Evolutionary conservation across 2,113 vertebrate species (phyloP).

Genomic region (Sebastes schlegelii): DNA sequence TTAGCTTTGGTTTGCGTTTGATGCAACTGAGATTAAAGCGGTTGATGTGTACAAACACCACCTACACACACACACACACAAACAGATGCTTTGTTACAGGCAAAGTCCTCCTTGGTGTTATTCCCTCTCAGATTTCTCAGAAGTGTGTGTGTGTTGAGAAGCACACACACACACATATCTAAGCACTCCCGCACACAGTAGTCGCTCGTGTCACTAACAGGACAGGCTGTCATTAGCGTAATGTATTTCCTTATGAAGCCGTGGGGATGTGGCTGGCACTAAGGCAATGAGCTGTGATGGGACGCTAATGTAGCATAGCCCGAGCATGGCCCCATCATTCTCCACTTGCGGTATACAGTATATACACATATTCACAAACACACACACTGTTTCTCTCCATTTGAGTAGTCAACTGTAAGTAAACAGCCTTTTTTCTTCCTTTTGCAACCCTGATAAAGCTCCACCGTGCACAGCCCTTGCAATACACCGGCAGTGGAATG

Average conservation of each 20-base stretch:
- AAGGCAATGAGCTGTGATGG: conserved; percentile 81
- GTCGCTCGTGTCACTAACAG: conserved; percentile 61
- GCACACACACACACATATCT: not conserved
- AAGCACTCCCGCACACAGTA: conserved; percentile 17
- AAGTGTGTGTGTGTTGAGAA: not conserved
- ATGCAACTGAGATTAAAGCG: conserved; percentile 58
- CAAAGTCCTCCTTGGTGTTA: conserved; percentile 31
- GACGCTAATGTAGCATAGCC: conserved; percentile 78
- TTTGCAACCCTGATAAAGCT: not conserved
- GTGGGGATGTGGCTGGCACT: conserved; percentile 65
- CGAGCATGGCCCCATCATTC: conserved; percentile 55
- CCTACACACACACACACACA: conserved; percentile 1
- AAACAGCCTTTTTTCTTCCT: conserved; percentile 41
- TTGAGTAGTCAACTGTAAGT: conserved; percentile 61
- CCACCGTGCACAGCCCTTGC: conserved; percentile 34
- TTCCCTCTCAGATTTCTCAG: conserved; percentile 44
- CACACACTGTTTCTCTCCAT: conserved; percentile 25
- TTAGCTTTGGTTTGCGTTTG: conserved; percentile 54
- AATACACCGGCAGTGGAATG: not conserved
- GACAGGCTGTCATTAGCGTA: conserved; percentile 74
- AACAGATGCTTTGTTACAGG: conserved; percentile 25
- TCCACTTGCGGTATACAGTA: conserved; percentile 27
- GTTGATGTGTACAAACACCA: conserved; percentile 33
- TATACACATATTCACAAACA: conserved; percentile 7
- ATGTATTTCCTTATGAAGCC: conserved; percentile 77